Base-by-base conservation (phyloP, 37 sponge, comb jelly and placozoan genomes). In the Amphimedon queenslandica region DNA sequence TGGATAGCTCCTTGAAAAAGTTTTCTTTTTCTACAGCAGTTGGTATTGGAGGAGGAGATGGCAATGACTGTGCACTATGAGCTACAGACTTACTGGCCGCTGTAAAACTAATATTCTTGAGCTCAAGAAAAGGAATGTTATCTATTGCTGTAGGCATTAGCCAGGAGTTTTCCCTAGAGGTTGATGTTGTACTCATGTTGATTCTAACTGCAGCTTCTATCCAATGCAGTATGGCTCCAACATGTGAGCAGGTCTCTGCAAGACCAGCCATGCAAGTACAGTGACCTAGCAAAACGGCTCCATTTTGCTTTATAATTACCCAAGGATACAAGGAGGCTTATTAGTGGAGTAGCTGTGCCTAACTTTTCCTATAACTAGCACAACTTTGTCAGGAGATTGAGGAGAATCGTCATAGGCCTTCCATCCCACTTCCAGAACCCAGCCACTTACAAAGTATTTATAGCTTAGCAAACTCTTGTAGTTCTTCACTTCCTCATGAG, bases 381-480 rank as follows among this genome's bases (percentile, higher is more conserved):
- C 58, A 51, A 70, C 35, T 25, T 38, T 40, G 33, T 51, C 68
- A n/a, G n/a, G n/a, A 47, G 13, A 47, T 18, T 47, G 13, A 8
- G 13, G 13, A 47, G 8, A 18, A 30, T 69, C 76, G 20, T 20
- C 5, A 75, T 63, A 82, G 23, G 21, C 4, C 75, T 82, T 81
- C 82, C 82, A 81, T 32, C 27, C 40, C n/a, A 21, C 31, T 58
- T 81, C 74, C 25, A 65, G 67, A 4, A 66, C 74, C 74, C 82
- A 81, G 21, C 82, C 70, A 75, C 39, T 24, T n/a, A 67, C 75
- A 75, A 69, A 82, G 83, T 75, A 82, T 36, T 69, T 74, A 74
- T 82, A 82, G 69, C 82, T 82, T 27, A 29, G 72, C 4, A 82
- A 63, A 23, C 64, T 63, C 55, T 82, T 82, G 71, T 69, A 82